These are phyloP conservation scores for Drosophila anceps DNA, from an alignment of 2,888 invertebrate species.

Conservation along the genomic window DNA sequence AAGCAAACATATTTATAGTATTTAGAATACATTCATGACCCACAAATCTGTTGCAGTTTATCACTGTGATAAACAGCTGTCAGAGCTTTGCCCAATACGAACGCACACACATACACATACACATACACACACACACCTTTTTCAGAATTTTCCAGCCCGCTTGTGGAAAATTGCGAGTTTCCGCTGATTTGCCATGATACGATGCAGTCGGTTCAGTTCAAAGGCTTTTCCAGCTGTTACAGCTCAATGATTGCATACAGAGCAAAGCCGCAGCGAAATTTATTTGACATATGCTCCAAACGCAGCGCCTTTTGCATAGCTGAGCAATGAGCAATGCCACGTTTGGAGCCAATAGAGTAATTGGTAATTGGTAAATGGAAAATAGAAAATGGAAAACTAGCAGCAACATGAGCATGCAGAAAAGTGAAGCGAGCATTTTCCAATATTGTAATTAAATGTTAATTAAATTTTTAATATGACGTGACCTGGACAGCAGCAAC, in stretches of 20 bases:
- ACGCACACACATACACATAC: conserved; percentile 9
- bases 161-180: conserved; percentile 57
- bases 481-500: conserved; percentile 22
- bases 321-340: conserved; percentile 41
- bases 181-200: conserved; percentile 56
- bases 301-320: conserved; percentile 29
- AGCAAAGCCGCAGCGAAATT: conserved; percentile 63
- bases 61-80: conserved; percentile 52
- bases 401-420: conserved; percentile 38
- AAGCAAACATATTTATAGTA: conserved; percentile 3
- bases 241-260: conserved; percentile 64
- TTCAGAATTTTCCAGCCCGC: conserved; percentile 25
- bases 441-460: conserved; percentile 55
- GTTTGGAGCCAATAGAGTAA: conserved; percentile 28
- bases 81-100: conserved; percentile 12
- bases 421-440: conserved; percentile 22
- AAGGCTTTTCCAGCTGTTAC: conserved; percentile 68
- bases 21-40: conserved; percentile 41
- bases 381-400: conserved; percentile 19
- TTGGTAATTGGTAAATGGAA: conserved; percentile 22
- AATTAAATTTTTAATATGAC: conserved; percentile 68
- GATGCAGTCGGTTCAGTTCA: conserved; percentile 60
- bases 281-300: conserved; percentile 71
- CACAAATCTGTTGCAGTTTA: conserved; percentile 39
- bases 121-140: conserved; percentile 17